Conservation (phyloP, 2,797 vertebrate genomes). For the Australoheros facetus region DNA sequence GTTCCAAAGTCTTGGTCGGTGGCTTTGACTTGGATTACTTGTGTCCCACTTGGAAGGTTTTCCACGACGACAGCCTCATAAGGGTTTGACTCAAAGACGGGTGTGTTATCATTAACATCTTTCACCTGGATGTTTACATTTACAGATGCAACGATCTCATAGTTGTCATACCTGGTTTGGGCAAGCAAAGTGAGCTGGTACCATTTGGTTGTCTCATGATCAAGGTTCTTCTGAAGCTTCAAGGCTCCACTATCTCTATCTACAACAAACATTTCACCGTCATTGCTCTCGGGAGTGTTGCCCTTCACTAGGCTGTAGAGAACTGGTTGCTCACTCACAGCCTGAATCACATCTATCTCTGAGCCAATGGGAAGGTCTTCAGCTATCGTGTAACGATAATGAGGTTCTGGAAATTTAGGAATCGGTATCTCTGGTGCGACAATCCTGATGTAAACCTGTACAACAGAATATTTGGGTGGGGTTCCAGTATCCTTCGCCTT, state of each 20-base stretch:
- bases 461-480: slow-evolving; percentile 86
- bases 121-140: slow-evolving; percentile 93
- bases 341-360: slow-evolving; percentile 90
- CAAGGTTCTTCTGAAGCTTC: slow-evolving; percentile 92
- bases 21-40: slow-evolving; percentile 92
- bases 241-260: slow-evolving; percentile 88
- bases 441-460: slow-evolving; percentile 90
- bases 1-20: slow-evolving; percentile 90
- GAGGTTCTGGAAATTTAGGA: slow-evolving; percentile 90
- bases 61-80: slow-evolving; percentile 92
- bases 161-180: slow-evolving; percentile 79
- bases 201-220: slow-evolving; percentile 96
- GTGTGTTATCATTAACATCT: slow-evolving; percentile 94
- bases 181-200: slow-evolving; percentile 90
- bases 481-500: slow-evolving; percentile 91
- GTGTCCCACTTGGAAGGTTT: slow-evolving; percentile 89
- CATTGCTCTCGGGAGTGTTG: slow-evolving; percentile 92
- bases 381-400: slow-evolving; percentile 90
- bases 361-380: slow-evolving; percentile 91
- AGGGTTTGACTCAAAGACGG: slow-evolving; percentile 90
- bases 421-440: slow-evolving; percentile 86
- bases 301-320: slow-evolving; percentile 90
- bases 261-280: slow-evolving; percentile 90
- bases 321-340: slow-evolving; percentile 83
- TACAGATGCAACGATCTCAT: slow-evolving; percentile 84